These are phyloP conservation scores for Callithrix jacchus DNA, from an alignment of 2,113 vertebrate species.

Conservation along the genomic window DNA sequence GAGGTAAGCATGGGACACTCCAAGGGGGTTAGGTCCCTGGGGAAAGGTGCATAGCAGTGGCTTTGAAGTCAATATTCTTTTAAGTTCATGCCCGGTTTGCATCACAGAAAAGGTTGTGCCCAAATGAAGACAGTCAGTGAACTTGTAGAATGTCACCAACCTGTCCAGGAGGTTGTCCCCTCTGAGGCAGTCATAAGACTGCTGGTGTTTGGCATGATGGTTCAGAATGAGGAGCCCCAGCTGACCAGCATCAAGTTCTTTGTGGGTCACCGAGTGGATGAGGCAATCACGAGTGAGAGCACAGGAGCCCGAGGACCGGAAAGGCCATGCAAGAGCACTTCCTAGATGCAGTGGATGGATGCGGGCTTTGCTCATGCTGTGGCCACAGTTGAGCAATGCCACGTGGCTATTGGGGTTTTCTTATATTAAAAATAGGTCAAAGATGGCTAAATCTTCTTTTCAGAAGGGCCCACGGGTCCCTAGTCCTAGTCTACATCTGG, in stretches of 20 bases:
- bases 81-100: neutral
- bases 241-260: neutral
- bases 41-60: neutral
- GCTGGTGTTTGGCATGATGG: neutral
- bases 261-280: neutral
- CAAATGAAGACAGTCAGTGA: neutral
- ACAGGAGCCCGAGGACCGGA: neutral
- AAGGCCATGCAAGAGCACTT: neutral
- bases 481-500: neutral
- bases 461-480: neutral
- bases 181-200: neutral
- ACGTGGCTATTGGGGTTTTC: neutral
- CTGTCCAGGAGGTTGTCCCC: neutral
- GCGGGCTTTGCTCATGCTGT: no score
- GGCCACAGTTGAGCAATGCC: neutral
- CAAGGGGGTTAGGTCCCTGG: neutral
- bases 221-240: neutral
- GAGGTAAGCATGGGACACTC: conserved; percentile 14
- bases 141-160: neutral
- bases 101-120: neutral
- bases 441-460: neutral
- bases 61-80: conserved; percentile 10
- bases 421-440: neutral
- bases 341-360: rapidly evolving
- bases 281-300: neutral